These are phyloP conservation scores for Virgularia gustaviana DNA, from an alignment of 92 coral and sea anemone species.

Conservation along the genomic window DNA sequence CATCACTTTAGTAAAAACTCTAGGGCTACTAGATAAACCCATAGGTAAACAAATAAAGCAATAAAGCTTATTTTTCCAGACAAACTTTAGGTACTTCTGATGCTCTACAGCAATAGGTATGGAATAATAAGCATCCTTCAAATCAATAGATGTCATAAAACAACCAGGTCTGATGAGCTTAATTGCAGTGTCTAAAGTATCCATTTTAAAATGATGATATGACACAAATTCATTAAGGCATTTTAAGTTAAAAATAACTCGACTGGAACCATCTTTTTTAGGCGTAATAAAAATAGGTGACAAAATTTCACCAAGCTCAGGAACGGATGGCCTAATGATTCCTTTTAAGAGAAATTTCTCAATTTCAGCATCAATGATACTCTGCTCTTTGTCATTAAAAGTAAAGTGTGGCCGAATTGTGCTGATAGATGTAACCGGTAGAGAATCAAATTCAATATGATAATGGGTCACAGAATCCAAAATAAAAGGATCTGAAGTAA, in stretches of 20 bases:
- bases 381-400: too few species aligned
- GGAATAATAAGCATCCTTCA: too few species aligned
- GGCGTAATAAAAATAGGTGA: too few species aligned
- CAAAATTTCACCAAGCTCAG: not conserved
- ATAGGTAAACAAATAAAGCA: conserved; percentile 49
- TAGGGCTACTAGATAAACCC: conserved; percentile 53
- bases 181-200: conserved; percentile 48
- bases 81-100: conserved; percentile 43
- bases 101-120: conserved; percentile 58
- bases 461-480: too few species aligned
- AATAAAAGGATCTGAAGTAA: too few species aligned
- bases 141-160: conserved; percentile 51
- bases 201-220: too few species aligned
- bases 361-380: not conserved
- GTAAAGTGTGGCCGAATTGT: too few species aligned
- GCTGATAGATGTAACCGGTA: too few species aligned
- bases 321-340: conserved; percentile 1
- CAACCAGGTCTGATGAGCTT: conserved; percentile 40
- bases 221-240: conserved; percentile 45
- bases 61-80: conserved; percentile 51
- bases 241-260: conserved; percentile 53
- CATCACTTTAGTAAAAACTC: conserved; percentile 47
- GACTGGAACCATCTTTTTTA: conserved; percentile 36
- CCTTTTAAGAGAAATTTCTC: conserved; percentile 43
- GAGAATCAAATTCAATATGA: too few species aligned